Conservation (phyloP, 1,140 invertebrate species). For the Cylas formicarius region DNA sequence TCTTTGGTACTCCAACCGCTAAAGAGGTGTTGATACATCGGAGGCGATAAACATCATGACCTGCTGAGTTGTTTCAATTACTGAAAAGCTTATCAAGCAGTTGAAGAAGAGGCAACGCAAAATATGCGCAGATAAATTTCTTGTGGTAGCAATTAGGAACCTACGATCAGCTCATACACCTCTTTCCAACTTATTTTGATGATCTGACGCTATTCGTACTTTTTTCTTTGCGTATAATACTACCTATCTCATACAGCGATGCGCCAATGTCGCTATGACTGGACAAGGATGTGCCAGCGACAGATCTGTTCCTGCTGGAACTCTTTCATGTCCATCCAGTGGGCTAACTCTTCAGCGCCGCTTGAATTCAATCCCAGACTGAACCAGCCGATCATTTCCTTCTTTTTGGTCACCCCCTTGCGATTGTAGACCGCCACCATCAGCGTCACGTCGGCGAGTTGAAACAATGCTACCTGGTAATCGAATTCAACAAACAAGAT, state of each 20-base stretch:
- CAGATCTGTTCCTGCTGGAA: constrained; percentile 63
- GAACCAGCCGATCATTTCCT: constrained; percentile 96
- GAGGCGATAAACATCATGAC: too few species aligned
- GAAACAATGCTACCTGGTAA: constrained; percentile 81
- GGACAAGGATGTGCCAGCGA: constrained; percentile 67
- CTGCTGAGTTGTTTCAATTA: too few species aligned
- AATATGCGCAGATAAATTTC: background rate
- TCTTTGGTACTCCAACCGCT: too few species aligned
- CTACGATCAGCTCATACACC: background rate
- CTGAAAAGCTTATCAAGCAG: background rate
- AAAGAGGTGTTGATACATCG: too few species aligned
- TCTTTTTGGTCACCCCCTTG: constrained; percentile 82
- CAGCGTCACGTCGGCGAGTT: constrained; percentile 89
- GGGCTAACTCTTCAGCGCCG: constrained; percentile 83
- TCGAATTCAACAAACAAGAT: too few species aligned
- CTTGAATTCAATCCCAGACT: constrained; percentile 85
- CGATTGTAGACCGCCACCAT: constrained; percentile 91
- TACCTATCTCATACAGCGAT: background rate
- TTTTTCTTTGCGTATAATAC: too few species aligned
- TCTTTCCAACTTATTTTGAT: constrained; percentile 5
- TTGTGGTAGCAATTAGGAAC: background rate
- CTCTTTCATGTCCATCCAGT: constrained; percentile 87
- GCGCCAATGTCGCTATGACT: constrained; percentile 35
- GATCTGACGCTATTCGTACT: constrained; percentile 27
- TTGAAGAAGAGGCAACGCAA: background rate